Conservation (phyloP, 2,888 invertebrate genomes). For the Synergus gifuensis region DNA sequence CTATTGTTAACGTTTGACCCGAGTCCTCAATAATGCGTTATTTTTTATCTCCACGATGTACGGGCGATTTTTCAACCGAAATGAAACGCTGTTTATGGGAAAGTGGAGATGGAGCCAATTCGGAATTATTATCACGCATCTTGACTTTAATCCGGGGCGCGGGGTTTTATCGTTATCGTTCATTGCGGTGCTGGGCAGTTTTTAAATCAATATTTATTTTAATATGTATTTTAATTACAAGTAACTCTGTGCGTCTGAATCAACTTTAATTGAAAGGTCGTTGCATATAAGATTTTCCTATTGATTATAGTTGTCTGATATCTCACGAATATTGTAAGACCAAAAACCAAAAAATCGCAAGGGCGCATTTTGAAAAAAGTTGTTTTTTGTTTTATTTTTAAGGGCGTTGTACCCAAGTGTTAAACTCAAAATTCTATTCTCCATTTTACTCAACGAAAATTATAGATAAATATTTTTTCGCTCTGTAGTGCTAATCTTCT, state of each 20-base stretch:
- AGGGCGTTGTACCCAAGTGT: too few relatives aligned
- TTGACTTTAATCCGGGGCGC: neutral
- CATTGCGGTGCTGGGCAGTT: constrained; percentile 35
- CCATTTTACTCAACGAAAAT: too few relatives aligned
- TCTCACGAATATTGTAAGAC: too few relatives aligned
- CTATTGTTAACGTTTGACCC: constrained; percentile 64
- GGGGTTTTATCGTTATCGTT: constrained; percentile 33
- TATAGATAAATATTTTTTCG: too few relatives aligned
- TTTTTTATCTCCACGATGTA: constrained; percentile 38
- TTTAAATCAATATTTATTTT: neutral
- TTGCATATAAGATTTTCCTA: too few relatives aligned
- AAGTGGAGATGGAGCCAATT: constrained; percentile 40
- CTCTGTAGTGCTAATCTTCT: too few relatives aligned
- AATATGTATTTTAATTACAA: neutral
- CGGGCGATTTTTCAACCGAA: constrained; percentile 23
- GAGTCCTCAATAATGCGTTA: constrained; percentile 64
- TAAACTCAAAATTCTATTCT: too few relatives aligned
- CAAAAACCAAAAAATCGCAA: too few relatives aligned
- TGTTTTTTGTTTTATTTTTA: too few relatives aligned
- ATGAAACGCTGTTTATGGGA: constrained; percentile 37
- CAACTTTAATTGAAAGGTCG: neutral
- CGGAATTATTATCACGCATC: constrained; percentile 19
- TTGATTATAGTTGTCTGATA: too few relatives aligned
- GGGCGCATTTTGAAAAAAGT: too few relatives aligned
- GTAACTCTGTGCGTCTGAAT: too few relatives aligned